Evolutionary conservation across 37 sponge, comb jelly and placozoan species (phyloP), one percentile per base, ranked within the genome.

Genomic region (Bolinopsis microptera): DNA sequence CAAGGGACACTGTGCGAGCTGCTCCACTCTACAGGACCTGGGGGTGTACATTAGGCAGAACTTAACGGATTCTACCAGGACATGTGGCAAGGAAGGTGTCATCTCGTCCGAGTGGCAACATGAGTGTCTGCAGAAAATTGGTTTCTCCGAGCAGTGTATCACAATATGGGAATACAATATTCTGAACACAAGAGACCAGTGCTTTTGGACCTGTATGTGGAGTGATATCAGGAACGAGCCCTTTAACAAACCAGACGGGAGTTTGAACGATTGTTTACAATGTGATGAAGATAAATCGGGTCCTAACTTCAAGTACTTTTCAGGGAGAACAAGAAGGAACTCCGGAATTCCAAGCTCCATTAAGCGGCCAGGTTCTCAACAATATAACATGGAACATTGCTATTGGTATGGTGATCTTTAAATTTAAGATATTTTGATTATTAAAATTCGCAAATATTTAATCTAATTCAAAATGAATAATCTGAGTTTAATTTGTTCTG

Each of bases 1-100:
- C 80, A 77, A 77, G 80, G 80, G 80, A 2, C 80, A 77, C 37
- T 77, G 80, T 35, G 80, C 35, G 0, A 77, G 80, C 80, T 77
- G 80, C 37, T 77, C 80, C 0, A 33, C 33, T 18, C 37, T 77
- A 77, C 80, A 77, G 37, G 80, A 77, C 21, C 80, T 77, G 36
- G 80, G 80, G 18, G 80, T 77, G 34, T 77, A 77, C 80, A 77
- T 77, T 35, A 26, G 80, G 5, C 80, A 77, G 18, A 77, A 77
- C 80, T 35, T 77, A 1, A 77, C 80, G 3, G 80, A 77, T 32
- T 26, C 80, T 8, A 77, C 80, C 35, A 33, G 80, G 36, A 77
- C 5, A 26, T 77, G 80, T 33, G 80, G 33, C 80, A 77, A 34
- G 18, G 32, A 77, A 36, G 80, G 80, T 16, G 33, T 77, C 33